Evolutionary conservation across 2,888 invertebrate genomes (phyloP).

Genomic region (Halocaridina rubra): DNA sequence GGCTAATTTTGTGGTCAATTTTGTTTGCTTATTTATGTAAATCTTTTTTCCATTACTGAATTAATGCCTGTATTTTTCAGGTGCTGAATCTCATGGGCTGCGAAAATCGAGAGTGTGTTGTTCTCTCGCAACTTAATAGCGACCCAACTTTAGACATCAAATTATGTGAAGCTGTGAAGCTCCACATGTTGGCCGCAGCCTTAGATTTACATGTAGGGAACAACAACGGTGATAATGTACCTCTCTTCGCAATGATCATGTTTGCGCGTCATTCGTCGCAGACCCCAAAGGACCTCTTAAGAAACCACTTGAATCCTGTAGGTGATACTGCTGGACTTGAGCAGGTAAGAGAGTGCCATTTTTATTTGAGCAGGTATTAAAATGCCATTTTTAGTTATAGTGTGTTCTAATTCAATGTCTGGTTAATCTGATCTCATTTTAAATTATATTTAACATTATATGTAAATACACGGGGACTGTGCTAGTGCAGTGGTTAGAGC

Average conservation of each 20-base stretch:
- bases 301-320: constrained; percentile 69
- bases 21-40: no score
- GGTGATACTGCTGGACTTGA: constrained; percentile 69
- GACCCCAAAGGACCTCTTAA: constrained; percentile 67
- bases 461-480: no score
- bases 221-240: constrained; percentile 67
- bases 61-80: constrained; percentile 1
- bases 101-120: constrained; percentile 38
- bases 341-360: no score
- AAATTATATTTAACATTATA: no score
- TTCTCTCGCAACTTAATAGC: constrained; percentile 65
- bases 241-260: constrained; percentile 69
- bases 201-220: constrained; percentile 67
- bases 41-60: no score
- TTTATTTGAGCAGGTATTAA: no score
- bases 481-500: no score
- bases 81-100: constrained; percentile 32
- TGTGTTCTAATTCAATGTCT: no score
- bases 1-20: background rate
- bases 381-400: no score
- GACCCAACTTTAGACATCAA: constrained; percentile 67
- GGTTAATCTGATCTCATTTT: no score
- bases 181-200: constrained; percentile 69
- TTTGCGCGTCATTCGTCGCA: constrained; percentile 69
- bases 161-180: constrained; percentile 69